These are phyloP conservation scores for Callochromis pleurospilus DNA, from an alignment of 2,113 vertebrate genomes.

Conservation along the genomic window DNA sequence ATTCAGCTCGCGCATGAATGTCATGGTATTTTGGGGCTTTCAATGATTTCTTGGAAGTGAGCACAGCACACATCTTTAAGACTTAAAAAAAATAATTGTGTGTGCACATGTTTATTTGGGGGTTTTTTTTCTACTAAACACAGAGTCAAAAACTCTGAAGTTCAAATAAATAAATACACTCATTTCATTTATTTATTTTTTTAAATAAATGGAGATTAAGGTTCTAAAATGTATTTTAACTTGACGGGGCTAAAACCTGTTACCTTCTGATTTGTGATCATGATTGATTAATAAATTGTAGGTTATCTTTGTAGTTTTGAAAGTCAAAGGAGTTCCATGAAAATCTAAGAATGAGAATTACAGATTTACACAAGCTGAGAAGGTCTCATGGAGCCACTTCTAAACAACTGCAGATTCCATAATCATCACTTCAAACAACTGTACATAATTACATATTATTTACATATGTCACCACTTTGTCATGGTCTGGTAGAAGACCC, in stretches of 20 bases:
- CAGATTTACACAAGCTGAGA: not conserved
- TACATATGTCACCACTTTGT: not conserved
- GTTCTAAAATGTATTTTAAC: not conserved
- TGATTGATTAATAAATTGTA: not conserved
- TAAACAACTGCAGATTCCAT: not conserved
- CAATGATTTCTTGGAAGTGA: not conserved
- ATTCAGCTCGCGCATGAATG: not conserved
- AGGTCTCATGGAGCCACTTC: not conserved
- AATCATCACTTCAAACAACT: not conserved
- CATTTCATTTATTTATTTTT: not conserved
- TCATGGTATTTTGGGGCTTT: not conserved
- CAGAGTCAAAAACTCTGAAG: not conserved
- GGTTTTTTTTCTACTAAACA: fast-evolving
- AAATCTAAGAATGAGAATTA: not conserved
- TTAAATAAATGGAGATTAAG: not conserved
- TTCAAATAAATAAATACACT: not conserved
- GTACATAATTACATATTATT: not conserved
- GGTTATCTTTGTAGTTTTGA: not conserved
- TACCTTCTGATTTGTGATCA: not conserved
- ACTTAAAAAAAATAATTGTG: not conserved
- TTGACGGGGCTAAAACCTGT: not conserved
- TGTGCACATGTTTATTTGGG: not conserved
- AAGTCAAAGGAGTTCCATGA: not conserved
- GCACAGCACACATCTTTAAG: not conserved
- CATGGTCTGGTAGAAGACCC: not conserved